Base-by-base conservation (phyloP, 92 coral and sea anemone genomes). In the Heliopora coerulea region DNA sequence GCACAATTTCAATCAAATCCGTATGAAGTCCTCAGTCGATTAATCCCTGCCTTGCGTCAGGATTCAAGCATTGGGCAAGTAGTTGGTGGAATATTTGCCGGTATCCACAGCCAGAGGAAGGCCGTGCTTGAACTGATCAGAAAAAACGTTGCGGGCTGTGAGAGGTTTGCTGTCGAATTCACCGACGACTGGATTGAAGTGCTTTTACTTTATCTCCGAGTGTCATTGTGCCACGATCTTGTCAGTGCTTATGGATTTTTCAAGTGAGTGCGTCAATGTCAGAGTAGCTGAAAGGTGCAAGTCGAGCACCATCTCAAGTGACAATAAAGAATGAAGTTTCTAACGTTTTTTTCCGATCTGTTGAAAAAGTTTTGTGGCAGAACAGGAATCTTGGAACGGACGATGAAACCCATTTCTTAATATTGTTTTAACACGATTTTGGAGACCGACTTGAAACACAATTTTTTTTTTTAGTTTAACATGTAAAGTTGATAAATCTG, bases 201-300 rank as follows among this genome's bases (percentile, higher is more conserved):
- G 20, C 15, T 44, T 49, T 44, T 67, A n/a, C 74, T 67, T 11
- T 49, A 12, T 30, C 59, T 67, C 15, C 74, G 74, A 23, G 3
- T 67, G 29, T 67, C 74, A 44, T 49, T 67, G 56, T 67, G 74
- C 40, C 52, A 67, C 14, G 74, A 67, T 52, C 48, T 67, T 33
- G 34, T 67, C 17, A 67, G 32, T 49, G 26, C 74, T 44, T 67
- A 27, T 12, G 74, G 59, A 1, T 27, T 67, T 20, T 14, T 66
- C 28, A 41, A 66, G 33, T 56, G 17, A 56, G 3, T 3, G 9
- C 52, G 10, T 46, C 12, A 46, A 46, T 46, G n/a, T 4, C 42
- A 11, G 42, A 4, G 11, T 11, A 4, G 42, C 42, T 37, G n/a
- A n/a, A n/a, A n/a, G n/a, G n/a, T n/a, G n/a, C n/a, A n/a, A n/a